Percentiles rank a stretch among this genome's conserved stretches.
phyloP scores from a whole-genome alignment of 2,113 vertebrate species.

The Varanus komodoensis region DNA sequence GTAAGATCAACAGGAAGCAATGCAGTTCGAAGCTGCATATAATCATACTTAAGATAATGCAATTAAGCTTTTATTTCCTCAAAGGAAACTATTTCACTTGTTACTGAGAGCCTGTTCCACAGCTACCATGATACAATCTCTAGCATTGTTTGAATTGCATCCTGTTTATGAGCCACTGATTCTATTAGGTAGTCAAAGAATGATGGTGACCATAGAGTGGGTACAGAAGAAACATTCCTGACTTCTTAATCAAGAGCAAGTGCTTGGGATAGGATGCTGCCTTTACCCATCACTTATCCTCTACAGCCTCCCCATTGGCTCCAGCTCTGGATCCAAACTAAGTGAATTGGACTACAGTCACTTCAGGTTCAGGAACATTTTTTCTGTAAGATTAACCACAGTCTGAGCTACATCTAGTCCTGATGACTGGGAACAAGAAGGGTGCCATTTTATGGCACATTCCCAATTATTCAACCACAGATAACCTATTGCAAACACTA shows the following conservation, averaged over 20 bases:
- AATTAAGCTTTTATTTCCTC: constrained; percentile 73
- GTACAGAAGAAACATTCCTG: not conserved
- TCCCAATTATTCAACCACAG: not conserved
- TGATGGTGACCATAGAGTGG: not conserved
- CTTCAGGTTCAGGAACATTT: not conserved
- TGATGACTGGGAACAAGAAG: not conserved
- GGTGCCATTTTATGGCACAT: not conserved
- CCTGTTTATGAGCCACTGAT: constrained; percentile 15
- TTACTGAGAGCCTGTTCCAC: constrained; percentile 48
- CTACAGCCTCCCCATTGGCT: not conserved
- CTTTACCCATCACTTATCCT: not conserved
- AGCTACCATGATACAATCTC: constrained; percentile 45
- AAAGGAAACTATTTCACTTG: constrained; percentile 61
- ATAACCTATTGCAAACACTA: not conserved
- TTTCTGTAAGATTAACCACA: not conserved
- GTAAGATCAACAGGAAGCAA: constrained; percentile 78
- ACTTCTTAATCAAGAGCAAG: not conserved
- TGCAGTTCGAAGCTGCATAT: constrained; percentile 65
- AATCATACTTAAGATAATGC: constrained; percentile 67
- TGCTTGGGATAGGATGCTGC: not conserved
- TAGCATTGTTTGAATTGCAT: constrained; percentile 49
- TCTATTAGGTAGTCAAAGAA: constrained; percentile 28
- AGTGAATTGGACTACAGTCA: not conserved
- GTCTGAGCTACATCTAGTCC: not conserved
- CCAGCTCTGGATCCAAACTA: not conserved